Conservation (phyloP, 2,888 invertebrate species). For the Meteorus colon region DNA sequence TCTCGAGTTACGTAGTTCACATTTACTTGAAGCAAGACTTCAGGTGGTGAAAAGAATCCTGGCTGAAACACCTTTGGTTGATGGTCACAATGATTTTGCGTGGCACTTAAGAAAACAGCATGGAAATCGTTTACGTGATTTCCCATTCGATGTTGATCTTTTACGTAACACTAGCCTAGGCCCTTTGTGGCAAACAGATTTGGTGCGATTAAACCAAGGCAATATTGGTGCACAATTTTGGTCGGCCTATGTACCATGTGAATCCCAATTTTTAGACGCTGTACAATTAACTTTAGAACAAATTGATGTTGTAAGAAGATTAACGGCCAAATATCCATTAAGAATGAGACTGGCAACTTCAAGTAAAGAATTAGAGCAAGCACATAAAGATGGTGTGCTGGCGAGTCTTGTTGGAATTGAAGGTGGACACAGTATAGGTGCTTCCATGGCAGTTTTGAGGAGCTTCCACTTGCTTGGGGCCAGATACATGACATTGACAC, state of each 20-base stretch:
- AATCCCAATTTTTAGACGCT: slow-evolving; percentile 79
- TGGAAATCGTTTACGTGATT: slow-evolving; percentile 68
- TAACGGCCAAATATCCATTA: slow-evolving; percentile 75
- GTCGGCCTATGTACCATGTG: slow-evolving; percentile 76
- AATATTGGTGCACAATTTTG: slow-evolving; percentile 75
- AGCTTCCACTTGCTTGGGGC: slow-evolving; percentile 81
- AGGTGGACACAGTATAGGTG: slow-evolving; percentile 81
- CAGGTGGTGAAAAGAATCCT: slow-evolving; percentile 76
- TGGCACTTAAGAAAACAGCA: slow-evolving; percentile 72
- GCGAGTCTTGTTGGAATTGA: slow-evolving; percentile 79
- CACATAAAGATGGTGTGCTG: slow-evolving; percentile 77
- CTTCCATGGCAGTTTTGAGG: slow-evolving; percentile 79
- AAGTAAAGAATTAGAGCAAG: slow-evolving; percentile 77
- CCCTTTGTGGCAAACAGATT: slow-evolving; percentile 75
- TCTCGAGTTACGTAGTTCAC: slow-evolving; percentile 76
- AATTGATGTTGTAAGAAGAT: slow-evolving; percentile 79
- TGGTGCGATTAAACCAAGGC: slow-evolving; percentile 73
- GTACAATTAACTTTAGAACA: slow-evolving; percentile 81
- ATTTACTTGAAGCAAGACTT: slow-evolving; percentile 76
- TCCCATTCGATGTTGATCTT: slow-evolving; percentile 71
- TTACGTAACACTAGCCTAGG: slow-evolving; percentile 67
- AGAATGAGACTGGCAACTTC: slow-evolving; percentile 76
- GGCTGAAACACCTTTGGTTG: slow-evolving; percentile 76
- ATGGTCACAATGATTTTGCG: slow-evolving; percentile 75
- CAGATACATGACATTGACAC: slow-evolving; percentile 80